phyloP scores from a whole-genome alignment of 2,797 vertebrate genomes.

The Crenichthys baileyi region DNA sequence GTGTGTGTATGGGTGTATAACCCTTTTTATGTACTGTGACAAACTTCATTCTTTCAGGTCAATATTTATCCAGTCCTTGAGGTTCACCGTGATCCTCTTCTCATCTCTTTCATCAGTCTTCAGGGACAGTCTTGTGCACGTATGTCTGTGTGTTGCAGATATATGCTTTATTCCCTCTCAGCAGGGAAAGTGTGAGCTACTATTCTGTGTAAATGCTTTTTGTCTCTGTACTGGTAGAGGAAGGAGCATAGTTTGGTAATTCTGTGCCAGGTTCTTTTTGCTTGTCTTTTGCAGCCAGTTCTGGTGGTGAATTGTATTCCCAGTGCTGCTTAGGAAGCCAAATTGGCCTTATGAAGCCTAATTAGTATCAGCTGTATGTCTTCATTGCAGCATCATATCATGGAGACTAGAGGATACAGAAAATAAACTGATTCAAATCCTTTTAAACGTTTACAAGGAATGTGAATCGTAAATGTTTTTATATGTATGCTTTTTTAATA shows the following conservation, averaged over 20 bases:
- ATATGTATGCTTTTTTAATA: background rate
- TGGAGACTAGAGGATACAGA: slow-evolving; percentile 7
- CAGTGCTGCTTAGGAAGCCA: slow-evolving; percentile 38
- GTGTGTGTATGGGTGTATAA: slow-evolving; percentile 11
- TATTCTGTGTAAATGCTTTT: slow-evolving; percentile 12
- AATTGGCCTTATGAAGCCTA: slow-evolving; percentile 31
- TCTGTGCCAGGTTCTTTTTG: slow-evolving; percentile 34
- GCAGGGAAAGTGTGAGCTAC: slow-evolving; percentile 4
- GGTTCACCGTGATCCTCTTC: slow-evolving; percentile 54
- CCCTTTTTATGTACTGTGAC: slow-evolving; percentile 64
- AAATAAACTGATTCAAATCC: background rate
- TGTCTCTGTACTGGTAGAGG: slow-evolving; percentile 35
- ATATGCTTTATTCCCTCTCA: slow-evolving; percentile 34
- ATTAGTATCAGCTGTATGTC: slow-evolving; percentile 31
- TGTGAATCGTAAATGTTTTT: too few relatives aligned
- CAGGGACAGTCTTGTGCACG: slow-evolving; percentile 29
- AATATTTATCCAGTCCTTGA: slow-evolving; percentile 74
- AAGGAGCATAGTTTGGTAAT: slow-evolving; percentile 16
- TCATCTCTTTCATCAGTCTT: slow-evolving; percentile 66
- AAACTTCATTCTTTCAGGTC: slow-evolving; percentile 71
- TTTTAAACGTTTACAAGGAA: background rate
- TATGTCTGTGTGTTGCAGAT: slow-evolving; percentile 38
- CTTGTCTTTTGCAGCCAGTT: slow-evolving; percentile 41
- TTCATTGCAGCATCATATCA: slow-evolving; percentile 19
- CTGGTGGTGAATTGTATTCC: slow-evolving; percentile 45